Evolutionary conservation across 2,113 vertebrate species (phyloP), one percentile per base, ranked within the genome.

Genomic region (Stigmatopora argus): DNA sequence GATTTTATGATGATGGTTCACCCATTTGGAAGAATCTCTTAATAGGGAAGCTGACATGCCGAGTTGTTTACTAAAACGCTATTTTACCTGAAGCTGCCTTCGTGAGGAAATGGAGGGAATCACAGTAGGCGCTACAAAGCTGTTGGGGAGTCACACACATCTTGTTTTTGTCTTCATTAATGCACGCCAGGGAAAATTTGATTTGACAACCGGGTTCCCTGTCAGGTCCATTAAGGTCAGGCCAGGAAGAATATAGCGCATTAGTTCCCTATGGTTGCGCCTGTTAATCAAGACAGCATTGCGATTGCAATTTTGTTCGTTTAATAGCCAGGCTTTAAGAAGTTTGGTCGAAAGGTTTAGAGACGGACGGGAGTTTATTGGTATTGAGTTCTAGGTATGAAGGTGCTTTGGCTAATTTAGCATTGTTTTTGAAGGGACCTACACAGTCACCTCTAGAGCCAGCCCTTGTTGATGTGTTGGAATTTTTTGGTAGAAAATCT

Each of bases 51-150:
- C 59, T n/a, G 76, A 67, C 69, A 18, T n/a, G n/a, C n/a, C n/a
- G n/a, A 55, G 62, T 71, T 76, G 74, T 79, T 83, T 71, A 63
- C 77, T 26, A 49, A 21, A 64, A 66, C 62, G 49, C 26, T 57
- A 77, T 66, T 74, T 72, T 21, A 76, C 74, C 74, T 76, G 59
- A 1, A 83, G 80, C 46, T 57, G 60, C 73, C 58, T 56, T 65
- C 12, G 19, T 64, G 63, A 73, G 61, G 51, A 65, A 70, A 61
- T 44, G 51, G 26, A 69, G 58, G 58, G 66, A 41, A 60, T 77
- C 59, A 12, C 62, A 65, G 73, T 44, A 7, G 70, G 11, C 13
- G 18, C 12, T 0, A 3, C 17, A 1, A 51, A 71, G 55, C 41
- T 62, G 62, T 66, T 26, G 35, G 59, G 41, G 58, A 58, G 2